A percentile compares a stretch with the other conserved stretches of the same genome.
Evolutionary conservation across 1,140 invertebrate genomes (phyloP).

Genomic region (Aphis gossypii): DNA sequence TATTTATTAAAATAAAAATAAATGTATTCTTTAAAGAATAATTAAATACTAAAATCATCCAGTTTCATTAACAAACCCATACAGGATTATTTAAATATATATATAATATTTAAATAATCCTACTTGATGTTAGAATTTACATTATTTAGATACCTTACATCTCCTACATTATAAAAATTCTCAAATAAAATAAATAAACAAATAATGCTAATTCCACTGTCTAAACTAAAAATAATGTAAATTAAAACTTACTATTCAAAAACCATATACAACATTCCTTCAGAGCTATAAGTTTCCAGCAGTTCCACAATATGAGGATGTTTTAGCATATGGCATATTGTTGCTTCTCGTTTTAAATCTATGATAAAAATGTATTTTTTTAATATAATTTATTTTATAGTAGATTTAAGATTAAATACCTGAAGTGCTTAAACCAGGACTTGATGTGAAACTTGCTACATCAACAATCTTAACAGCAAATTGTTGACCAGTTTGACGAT

Average conservation of each 20-base stretch:
- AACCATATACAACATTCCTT: slow-evolving; percentile 99
- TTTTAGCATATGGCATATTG: slow-evolving; percentile 98
- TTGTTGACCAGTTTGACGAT: slow-evolving; percentile 91
- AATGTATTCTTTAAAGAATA: not conserved
- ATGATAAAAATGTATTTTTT: slow-evolving; percentile 60
- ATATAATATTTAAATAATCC: not conserved
- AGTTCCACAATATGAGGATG: slow-evolving; percentile 98
- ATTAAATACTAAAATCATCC: not conserved
- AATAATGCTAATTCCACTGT: not conserved
- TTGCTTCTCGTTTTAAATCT: slow-evolving; percentile 97
- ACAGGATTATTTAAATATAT: no score
- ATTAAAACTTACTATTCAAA: slow-evolving; percentile 93
- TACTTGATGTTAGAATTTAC: not conserved
- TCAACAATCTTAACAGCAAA: slow-evolving; percentile 99
- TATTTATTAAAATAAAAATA: not conserved
- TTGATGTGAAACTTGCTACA: slow-evolving; percentile 95
- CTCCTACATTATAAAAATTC: no score
- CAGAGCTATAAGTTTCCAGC: slow-evolving; percentile 96
- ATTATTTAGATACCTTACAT: not conserved
- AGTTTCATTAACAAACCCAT: not conserved
- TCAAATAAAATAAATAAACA: not conserved
- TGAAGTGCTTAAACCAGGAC: slow-evolving; percentile 92
- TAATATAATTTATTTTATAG: not conserved
- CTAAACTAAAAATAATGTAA: not conserved
- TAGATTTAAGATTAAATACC: slow-evolving; percentile 68